A percentile compares a stretch with the other conserved stretches of the same genome.
phyloP scores from a whole-genome alignment of 1,140 invertebrate species.

The Drosophila baimaii region DNA sequence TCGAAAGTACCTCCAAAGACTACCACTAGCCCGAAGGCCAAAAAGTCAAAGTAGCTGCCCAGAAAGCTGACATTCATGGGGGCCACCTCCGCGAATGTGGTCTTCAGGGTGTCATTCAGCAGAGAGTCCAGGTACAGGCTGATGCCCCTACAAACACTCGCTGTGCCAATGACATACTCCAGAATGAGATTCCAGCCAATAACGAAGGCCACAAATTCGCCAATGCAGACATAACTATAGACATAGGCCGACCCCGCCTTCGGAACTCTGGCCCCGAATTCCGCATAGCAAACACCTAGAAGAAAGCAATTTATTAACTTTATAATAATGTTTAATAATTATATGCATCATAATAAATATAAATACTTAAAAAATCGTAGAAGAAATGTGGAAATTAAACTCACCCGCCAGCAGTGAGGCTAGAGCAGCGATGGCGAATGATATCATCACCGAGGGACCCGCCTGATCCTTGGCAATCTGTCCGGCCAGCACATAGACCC shows the following conservation, averaged over 20 bases:
- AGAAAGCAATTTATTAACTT: slow-evolving; percentile 51
- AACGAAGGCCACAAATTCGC: slow-evolving; percentile 91
- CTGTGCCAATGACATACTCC: slow-evolving; percentile 95
- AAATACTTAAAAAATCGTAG: too few species aligned
- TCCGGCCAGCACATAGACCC: slow-evolving; percentile 94
- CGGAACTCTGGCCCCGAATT: slow-evolving; percentile 94
- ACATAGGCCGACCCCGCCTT: slow-evolving; percentile 94
- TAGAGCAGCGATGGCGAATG: slow-evolving; percentile 93
- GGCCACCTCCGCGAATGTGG: slow-evolving; percentile 83
- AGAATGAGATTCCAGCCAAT: slow-evolving; percentile 96
- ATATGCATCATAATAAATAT: too few species aligned
- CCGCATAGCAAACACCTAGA: slow-evolving; percentile 92
- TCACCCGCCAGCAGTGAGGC: slow-evolving; percentile 92
- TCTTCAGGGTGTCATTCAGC: slow-evolving; percentile 85
- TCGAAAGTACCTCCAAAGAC: slow-evolving; percentile 85
- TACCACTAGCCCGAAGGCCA: slow-evolving; percentile 87
- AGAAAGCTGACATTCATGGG: slow-evolving; percentile 86
- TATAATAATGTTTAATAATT: too few species aligned
- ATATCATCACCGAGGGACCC: slow-evolving; percentile 92
- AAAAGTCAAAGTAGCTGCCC: slow-evolving; percentile 89
- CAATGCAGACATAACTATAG: slow-evolving; percentile 95
- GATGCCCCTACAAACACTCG: slow-evolving; percentile 92
- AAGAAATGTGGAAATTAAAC: too few species aligned
- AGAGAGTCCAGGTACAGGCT: slow-evolving; percentile 90
- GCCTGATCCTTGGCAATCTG: slow-evolving; percentile 91